phyloP scores from a whole-genome alignment of 53 echinoderm and acorn worm species.

The Patiria pectinifera region DNA sequence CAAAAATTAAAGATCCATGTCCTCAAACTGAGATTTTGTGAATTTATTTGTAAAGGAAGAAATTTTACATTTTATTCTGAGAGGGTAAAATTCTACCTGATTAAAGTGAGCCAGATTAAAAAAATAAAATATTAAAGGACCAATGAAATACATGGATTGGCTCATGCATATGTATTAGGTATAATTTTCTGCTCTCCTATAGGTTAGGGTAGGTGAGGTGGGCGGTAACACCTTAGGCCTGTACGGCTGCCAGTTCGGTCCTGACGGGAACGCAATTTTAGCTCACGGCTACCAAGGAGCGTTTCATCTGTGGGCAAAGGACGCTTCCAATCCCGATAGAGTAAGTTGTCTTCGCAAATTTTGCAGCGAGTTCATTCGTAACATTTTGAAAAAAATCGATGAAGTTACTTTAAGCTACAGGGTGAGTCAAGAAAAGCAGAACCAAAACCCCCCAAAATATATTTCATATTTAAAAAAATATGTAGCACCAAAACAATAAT shows the following conservation, averaged over 20 bases:
- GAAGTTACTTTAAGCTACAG: neutral
- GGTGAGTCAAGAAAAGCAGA: no score
- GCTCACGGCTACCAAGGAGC: constrained; percentile 97
- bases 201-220: constrained; percentile 96
- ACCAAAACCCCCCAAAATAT: no score
- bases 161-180: constrained; percentile 16
- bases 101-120: no score
- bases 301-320: constrained; percentile 81
- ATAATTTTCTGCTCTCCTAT: neutral
- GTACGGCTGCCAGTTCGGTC: constrained; percentile 95
- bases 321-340: neutral
- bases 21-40: no score
- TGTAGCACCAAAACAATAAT: no score
- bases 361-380: no score
- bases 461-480: no score
- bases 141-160: neutral
- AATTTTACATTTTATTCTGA: neutral
- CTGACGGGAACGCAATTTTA: constrained; percentile 81
- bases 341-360: neutral
- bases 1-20: no score
- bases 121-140: neutral
- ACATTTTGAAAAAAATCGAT: no score
- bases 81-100: neutral
- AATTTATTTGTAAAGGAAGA: no score
- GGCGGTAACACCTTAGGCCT: constrained; percentile 95